Percentiles rank a stretch among this genome's conserved stretches.
phyloP scores from a whole-genome alignment of 2,113 vertebrate genomes.

The Platysternon megacephalum region DNA sequence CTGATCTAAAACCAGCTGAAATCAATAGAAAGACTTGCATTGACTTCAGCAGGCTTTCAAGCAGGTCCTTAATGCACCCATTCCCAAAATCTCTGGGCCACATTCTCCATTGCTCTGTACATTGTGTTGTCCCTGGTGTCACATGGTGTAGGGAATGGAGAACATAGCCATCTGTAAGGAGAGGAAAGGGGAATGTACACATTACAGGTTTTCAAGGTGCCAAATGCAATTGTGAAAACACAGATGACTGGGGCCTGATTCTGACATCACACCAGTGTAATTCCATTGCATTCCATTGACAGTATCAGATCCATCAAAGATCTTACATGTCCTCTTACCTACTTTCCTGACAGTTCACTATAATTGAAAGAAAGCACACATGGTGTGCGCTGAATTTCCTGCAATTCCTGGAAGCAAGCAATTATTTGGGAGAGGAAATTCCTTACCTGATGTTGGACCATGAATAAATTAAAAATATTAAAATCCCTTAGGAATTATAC shows the following conservation, averaged over 20 bases:
- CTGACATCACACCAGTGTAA: too few species aligned
- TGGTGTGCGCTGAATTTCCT: accelerated
- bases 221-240: background rate
- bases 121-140: background rate
- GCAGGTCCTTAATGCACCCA: background rate
- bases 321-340: accelerated
- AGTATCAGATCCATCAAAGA: background rate
- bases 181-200: accelerated
- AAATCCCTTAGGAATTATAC: background rate
- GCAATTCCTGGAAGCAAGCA: background rate
- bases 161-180: background rate
- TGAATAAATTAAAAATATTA: constrained; percentile 23
- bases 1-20: constrained; percentile 57
- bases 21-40: constrained; percentile 21
- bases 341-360: background rate
- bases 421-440: background rate
- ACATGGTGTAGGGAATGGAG: background rate
- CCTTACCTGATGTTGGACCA: background rate
- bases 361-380: background rate
- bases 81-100: background rate
- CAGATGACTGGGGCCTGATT: background rate
- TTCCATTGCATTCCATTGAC: accelerated
- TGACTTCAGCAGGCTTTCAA: background rate
- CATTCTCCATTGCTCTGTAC: background rate
- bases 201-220: background rate